These are phyloP conservation scores for Gymnocephalus cernua DNA, from an alignment of 2,113 vertebrate genomes.

Conservation along the genomic window DNA sequence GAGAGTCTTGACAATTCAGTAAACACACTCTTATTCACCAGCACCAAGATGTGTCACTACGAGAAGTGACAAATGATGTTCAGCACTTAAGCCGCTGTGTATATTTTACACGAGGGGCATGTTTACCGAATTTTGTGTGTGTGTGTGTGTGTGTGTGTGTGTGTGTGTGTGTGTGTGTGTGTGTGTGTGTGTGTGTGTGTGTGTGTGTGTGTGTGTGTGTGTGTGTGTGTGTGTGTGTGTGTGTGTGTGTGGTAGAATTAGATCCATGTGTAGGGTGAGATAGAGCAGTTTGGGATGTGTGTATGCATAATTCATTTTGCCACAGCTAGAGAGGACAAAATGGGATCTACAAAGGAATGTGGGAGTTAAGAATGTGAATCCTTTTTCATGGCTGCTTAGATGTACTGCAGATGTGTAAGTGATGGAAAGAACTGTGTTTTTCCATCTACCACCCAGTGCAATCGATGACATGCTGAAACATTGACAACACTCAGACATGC, in stretches of 20 bases:
- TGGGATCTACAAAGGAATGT: conserved; percentile 47
- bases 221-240: background rate
- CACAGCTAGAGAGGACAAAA: conserved; percentile 54
- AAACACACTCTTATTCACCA: conserved; percentile 26
- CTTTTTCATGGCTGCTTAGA: conserved; percentile 66
- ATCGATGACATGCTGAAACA: conserved; percentile 22
- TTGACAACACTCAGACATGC: background rate
- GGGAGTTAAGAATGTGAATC: conserved; percentile 60
- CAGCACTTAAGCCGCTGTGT: background rate
- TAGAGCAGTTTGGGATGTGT: conserved; percentile 31
- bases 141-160: background rate
- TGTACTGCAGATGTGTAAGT: conserved; percentile 48
- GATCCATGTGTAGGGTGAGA: conserved; percentile 31
- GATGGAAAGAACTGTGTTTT: conserved; percentile 35
- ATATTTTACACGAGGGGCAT: background rate
- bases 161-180: background rate
- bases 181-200: background rate
- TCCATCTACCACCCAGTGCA: conserved; percentile 30
- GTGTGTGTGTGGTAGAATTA: background rate
- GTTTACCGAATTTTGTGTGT: background rate
- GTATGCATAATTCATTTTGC: conserved; percentile 61
- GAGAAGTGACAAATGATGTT: conserved; percentile 13
- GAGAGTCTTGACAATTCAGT: background rate
- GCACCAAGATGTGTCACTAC: conserved; percentile 13
- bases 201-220: background rate